Evolutionary conservation across 1,140 invertebrate genomes (phyloP).

Genomic region (Matsumurasca onukii): DNA sequence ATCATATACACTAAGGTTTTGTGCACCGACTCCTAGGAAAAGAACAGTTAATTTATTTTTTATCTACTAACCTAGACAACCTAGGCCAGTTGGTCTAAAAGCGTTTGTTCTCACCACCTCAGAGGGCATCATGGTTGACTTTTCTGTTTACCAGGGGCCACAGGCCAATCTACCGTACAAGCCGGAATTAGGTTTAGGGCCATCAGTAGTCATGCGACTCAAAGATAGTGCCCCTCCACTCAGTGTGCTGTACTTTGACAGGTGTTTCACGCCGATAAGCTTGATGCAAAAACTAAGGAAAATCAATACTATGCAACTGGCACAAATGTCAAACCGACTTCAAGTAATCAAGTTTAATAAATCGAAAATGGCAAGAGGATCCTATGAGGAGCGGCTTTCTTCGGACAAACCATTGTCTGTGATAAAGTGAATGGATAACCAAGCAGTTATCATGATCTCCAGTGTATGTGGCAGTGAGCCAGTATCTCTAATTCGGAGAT

Average conservation of each 20-base stretch:
- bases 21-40: too few species aligned
- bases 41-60: too few species aligned
- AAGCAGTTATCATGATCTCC: constrained; percentile 23
- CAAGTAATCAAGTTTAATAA: constrained; percentile 9
- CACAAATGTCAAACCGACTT: constrained; percentile 15
- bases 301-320: constrained; percentile 32
- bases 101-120: constrained; percentile 29
- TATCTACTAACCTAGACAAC: too few species aligned
- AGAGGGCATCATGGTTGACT: constrained; percentile 36
- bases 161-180: background rate
- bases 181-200: constrained; percentile 7
- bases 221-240: constrained; percentile 36
- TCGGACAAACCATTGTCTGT: constrained; percentile 23
- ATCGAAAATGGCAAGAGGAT: constrained; percentile 4
- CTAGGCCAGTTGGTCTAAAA: background rate
- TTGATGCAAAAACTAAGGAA: constrained; percentile 26
- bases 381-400: background rate
- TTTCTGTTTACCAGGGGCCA: constrained; percentile 30
- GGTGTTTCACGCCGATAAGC: constrained; percentile 38
- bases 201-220: constrained; percentile 27
- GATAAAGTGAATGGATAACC: constrained; percentile 30
- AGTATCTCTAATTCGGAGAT: constrained; percentile 37
- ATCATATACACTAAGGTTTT: too few species aligned
- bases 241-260: constrained; percentile 41
- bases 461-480: constrained; percentile 30